Base-by-base conservation (phyloP, 2,113 vertebrate species). In the Microtus pennsylvanicus region DNA sequence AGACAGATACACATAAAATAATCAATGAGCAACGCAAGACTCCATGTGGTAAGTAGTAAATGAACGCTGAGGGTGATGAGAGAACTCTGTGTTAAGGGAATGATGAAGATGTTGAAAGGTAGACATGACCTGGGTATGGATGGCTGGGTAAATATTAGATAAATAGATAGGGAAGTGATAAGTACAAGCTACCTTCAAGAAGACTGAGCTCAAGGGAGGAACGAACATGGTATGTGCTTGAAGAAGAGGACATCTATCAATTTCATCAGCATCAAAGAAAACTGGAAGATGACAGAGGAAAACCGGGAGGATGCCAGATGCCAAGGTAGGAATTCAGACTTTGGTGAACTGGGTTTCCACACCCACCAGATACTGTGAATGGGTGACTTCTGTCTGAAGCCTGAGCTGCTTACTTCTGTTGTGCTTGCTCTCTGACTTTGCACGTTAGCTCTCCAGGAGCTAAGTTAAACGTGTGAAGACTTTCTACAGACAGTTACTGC, bases 51-150 rank as follows among this genome's bases (percentile, higher is more conserved):
- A 50, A 87, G 4, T 80, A 58, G 19, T n/a, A 63, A 89, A 77
- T 85, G 58, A 81, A 19, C 81, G 19, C 21, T 45, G 12, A 74
- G 12, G 42, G 35, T 81, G 65, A 85, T 69, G 82, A 90, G 67
- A 63, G 81, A 85, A 38, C 58, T 77, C 12, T 45, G 17, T 35
- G 75, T 91, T 91, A 83, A 94, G 76, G 63, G 89, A 90, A 87
- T 70, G 16, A 76, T 45, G 55, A 96, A 70, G 12, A 77, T 55
- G 75, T 17, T 14, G 74, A 95, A 77, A 91, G 30, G 26, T 0
- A 65, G 55, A 93, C 58, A 42, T 83, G 87, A 88, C 11, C 38
- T 92, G 87, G 61, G 50, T 21, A 8, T 65, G 52, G 52, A 89
- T 12, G 17, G 21, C 42, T 63, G 35, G 28, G 38, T 55, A 74